Evolutionary conservation across 2,797 vertebrate species (phyloP).

Genomic region (Chelon labrosus): DNA sequence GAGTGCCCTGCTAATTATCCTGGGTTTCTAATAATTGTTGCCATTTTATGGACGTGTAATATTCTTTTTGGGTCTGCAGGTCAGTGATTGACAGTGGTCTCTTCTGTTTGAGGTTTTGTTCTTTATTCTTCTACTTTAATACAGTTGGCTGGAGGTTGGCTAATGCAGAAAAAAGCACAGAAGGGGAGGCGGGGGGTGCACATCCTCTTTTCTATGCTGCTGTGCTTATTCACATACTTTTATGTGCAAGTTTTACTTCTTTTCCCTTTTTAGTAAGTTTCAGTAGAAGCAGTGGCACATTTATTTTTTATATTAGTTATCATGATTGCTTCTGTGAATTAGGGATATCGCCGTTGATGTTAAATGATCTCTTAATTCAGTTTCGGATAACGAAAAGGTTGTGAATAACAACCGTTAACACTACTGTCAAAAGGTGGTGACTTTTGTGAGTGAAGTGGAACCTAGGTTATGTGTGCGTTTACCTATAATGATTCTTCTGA

Average conservation of each 20-base stretch:
- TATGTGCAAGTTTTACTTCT: not conserved
- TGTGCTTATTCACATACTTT: not conserved
- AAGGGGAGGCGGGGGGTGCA: not conserved
- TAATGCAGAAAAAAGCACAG: not conserved
- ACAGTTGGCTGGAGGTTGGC: not conserved
- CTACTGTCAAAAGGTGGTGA: conserved; percentile 28
- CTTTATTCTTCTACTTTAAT: conserved; percentile 24
- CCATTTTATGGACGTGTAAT: conserved; percentile 36
- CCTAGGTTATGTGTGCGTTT: conserved; percentile 11
- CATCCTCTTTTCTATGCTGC: not conserved
- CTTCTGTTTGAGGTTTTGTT: conserved; percentile 4
- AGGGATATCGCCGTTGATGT: conserved; percentile 12
- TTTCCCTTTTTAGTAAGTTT: not conserved
- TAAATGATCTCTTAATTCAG: conserved; percentile 35
- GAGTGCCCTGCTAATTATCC: conserved; percentile 47
- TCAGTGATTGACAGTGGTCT: conserved; percentile 49
- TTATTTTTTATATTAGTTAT: conserved; percentile 5
- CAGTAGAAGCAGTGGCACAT: not conserved
- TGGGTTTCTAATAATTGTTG: conserved; percentile 49
- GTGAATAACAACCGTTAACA: conserved; percentile 28
- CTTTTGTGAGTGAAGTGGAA: conserved; percentile 22
- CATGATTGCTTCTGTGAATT: conserved; percentile 1
- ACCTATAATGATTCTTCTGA: not conserved
- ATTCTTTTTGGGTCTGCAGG: conserved; percentile 15
- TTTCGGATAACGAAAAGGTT: conserved; percentile 38